Evolutionary conservation across 1,140 invertebrate species (phyloP), one percentile per base, ranked within the genome.

Genomic region (Aricia agestis): DNA sequence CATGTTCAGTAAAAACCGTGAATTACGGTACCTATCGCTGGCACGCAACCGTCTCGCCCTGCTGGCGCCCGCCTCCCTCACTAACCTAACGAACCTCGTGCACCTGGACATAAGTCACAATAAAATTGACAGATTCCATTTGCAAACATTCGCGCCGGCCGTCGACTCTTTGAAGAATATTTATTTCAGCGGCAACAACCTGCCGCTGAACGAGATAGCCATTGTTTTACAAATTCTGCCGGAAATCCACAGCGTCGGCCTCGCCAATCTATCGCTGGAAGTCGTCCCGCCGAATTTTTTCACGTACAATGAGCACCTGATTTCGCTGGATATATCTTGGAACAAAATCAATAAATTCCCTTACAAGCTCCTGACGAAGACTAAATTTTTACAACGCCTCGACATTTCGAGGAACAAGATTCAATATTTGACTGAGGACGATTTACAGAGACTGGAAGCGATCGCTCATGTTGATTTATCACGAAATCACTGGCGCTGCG

Each of bases 51-150:
- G 95, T 67, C 91, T 97, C 66, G 95, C 94, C 18, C 94, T 95
- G 83, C 92, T 97, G 74, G 94, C 95, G 45, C 93, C 94, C 31
- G 93, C 93, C 68, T 94, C 95, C 52, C 95, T 97, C 78, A 90
- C 92, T 67, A 95, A 96, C 84, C 90, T 95, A 68, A 94, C 94
- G 5, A 92, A 93, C 71, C 90, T 95, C 45, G 87, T 92, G 61
- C 93, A 94, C 75, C 82, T 96, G 71, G 95, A 97, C 82, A 91
- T 97, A 36, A 94, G 95, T 68, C 94, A 95, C 82, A 97, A 97
- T 79, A 95, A 95, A 84, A 91, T 96, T 67, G 93, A 94, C 74
- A 92, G 92, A 17, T 92, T 96, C 58, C 94, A 95, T 81, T 83
- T 93, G 19, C 89, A 92, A 68, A 92, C 93, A 0, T 93, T 96